phyloP scores from a whole-genome alignment of 2,888 invertebrate genomes.

The Herminia tarsipennalis region DNA sequence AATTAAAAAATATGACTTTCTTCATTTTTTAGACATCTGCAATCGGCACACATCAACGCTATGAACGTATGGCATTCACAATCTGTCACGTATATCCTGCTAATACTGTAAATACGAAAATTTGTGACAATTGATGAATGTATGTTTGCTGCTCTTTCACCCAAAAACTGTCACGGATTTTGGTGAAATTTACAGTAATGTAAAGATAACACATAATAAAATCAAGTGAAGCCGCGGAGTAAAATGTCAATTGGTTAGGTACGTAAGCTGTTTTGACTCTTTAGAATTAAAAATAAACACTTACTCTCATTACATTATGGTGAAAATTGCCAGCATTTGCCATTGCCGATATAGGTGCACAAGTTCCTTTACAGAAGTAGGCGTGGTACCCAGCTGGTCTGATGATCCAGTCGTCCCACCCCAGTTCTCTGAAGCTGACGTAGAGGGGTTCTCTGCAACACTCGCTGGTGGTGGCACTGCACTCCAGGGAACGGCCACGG shows the following conservation, averaged over 20 bases:
- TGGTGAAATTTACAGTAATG: too few species aligned
- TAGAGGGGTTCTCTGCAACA: conserved; percentile 94
- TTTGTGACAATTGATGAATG: too few species aligned
- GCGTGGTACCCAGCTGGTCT: conserved; percentile 93
- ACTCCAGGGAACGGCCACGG: conserved; percentile 88
- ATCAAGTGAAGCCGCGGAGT: too few species aligned
- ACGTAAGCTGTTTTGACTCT: background rate
- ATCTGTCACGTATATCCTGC: too few species aligned
- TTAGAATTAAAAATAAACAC: conserved; percentile 45
- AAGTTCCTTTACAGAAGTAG: conserved; percentile 94
- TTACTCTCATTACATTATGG: conserved; percentile 90
- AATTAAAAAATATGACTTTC: background rate
- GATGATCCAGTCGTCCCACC: conserved; percentile 96
- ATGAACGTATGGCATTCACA: background rate
- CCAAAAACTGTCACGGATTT: too few species aligned
- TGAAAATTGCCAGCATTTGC: conserved; percentile 86
- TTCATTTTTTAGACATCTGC: background rate
- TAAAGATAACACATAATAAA: too few species aligned
- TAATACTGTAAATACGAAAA: too few species aligned
- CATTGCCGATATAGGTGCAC: conserved; percentile 90
- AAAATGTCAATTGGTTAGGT: background rate
- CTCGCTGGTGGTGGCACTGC: conserved; percentile 87
- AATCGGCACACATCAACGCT: background rate
- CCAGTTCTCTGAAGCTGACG: conserved; percentile 93
- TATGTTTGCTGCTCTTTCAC: too few species aligned